A percentile compares a stretch with the other conserved stretches of the same genome.
These are phyloP conservation scores for Syngnathus scovelli DNA, from an alignment of 2,113 vertebrate species.

Conservation along the genomic window DNA sequence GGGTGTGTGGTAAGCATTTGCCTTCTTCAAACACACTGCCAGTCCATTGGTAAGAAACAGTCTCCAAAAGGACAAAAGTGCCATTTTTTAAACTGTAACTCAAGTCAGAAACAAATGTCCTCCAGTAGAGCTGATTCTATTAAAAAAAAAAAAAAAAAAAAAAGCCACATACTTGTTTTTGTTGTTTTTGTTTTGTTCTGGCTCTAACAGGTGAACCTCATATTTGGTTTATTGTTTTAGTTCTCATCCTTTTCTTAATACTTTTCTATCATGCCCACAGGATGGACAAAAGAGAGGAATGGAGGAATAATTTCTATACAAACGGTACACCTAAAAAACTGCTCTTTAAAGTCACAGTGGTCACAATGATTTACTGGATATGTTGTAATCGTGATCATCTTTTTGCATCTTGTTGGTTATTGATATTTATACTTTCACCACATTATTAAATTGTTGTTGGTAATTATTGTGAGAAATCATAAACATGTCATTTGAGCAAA, in stretches of 20 bases:
- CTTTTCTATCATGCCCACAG: not conserved
- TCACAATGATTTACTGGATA: too few species aligned
- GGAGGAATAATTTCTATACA: not conserved
- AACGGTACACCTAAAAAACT: conserved; percentile 9
- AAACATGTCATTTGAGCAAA: too few species aligned
- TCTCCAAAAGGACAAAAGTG: conserved; percentile 52
- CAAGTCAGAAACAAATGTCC: not conserved
- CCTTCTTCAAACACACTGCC: conserved; percentile 63
- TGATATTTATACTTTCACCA: too few species aligned
- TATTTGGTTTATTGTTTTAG: not conserved
- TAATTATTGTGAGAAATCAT: too few species aligned
- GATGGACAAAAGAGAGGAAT: not conserved
- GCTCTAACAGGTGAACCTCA: not conserved
- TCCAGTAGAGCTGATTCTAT: not conserved
- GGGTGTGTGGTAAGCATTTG: conserved; percentile 49
- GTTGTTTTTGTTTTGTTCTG: not conserved
- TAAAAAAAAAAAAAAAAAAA: not conserved
- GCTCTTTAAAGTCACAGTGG: conserved; percentile 27
- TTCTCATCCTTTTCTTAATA: not conserved
- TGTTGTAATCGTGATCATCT: too few species aligned
- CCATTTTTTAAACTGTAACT: conserved; percentile 34
- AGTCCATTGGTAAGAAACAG: conserved; percentile 28
- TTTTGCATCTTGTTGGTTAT: too few species aligned
- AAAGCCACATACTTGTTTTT: not conserved
- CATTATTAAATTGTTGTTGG: too few species aligned